phyloP scores from a whole-genome alignment of 2,888 invertebrate genomes.

The Griposia aprilina region DNA sequence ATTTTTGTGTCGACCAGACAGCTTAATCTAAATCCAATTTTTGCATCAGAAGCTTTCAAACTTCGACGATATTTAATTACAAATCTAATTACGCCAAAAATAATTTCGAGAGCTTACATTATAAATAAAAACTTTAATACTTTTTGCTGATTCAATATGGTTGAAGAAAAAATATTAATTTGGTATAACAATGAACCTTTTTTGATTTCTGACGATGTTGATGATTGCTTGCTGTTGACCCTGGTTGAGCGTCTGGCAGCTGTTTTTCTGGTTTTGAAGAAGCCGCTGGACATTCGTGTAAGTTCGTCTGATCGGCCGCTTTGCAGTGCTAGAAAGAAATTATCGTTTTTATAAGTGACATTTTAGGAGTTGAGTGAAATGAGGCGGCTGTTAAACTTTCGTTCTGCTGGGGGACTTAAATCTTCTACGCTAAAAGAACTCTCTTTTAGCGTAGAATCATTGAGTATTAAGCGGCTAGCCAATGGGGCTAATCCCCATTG shows the following conservation, averaged over 20 bases:
- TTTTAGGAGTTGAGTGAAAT: background rate
- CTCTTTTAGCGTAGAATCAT: no score
- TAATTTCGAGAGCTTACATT: conserved; percentile 28
- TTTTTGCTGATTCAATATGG: conserved; percentile 44
- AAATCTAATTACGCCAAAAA: conserved; percentile 48
- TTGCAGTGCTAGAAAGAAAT: conserved; percentile 88
- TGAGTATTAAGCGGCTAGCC: no score
- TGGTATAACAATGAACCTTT: conserved; percentile 78
- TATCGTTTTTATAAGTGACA: background rate
- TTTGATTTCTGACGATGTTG: conserved; percentile 85
- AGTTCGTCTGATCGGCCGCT: conserved; percentile 84
- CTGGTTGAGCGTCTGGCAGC: conserved; percentile 95
- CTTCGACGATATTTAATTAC: conserved; percentile 44
- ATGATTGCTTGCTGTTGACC: conserved; percentile 90
- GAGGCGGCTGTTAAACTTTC: background rate
- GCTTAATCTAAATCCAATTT: background rate
- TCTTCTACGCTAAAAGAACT: background rate
- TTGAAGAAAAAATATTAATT: conserved; percentile 56
- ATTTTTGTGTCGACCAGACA: background rate
- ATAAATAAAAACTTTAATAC: conserved; percentile 22
- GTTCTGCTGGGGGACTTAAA: background rate
- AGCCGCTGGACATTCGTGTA: conserved; percentile 89
- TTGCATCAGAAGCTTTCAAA: background rate
- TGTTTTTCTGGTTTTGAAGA: conserved; percentile 94
- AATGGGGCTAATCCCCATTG: no score